Conservation (phyloP, 1,140 invertebrate species). For the Microplitis demolitor region DNA sequence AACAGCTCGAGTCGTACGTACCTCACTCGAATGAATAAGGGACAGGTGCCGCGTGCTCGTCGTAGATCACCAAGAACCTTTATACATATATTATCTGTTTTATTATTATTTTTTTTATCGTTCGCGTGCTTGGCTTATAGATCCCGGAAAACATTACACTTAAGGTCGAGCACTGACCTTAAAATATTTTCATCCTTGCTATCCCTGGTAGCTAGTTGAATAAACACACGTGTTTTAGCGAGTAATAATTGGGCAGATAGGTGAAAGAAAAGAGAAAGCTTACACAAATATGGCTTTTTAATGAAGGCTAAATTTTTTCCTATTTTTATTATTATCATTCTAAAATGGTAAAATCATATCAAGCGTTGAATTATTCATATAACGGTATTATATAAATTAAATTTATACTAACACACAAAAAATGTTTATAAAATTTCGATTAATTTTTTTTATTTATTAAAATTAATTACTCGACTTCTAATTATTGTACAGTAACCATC, state of each 20-base stretch:
- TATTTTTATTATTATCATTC: neutral
- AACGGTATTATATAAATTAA: no score
- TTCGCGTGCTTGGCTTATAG: neutral
- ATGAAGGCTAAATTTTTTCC: neutral
- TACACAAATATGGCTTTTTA: neutral
- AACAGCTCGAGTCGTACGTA: slow-evolving; percentile 28
- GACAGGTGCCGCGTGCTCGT: slow-evolving; percentile 47
- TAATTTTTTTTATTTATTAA: no score
- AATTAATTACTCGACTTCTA: no score
- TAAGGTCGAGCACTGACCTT: no score
- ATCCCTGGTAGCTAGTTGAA: neutral
- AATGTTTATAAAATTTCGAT: no score
- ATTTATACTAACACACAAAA: no score
- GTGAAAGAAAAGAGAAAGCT: neutral
- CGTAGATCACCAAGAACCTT: slow-evolving; percentile 42
- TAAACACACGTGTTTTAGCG: slow-evolving; percentile 19
- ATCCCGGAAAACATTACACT: no score
- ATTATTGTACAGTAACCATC: no score
- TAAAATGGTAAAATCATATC: no score
- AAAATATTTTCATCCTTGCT: no score
- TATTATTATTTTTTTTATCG: no score
- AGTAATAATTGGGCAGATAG: neutral
- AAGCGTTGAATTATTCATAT: no score
- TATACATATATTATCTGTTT: neutral
- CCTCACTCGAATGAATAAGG: slow-evolving; percentile 24